These are phyloP conservation scores for Riparia riparia DNA, from an alignment of 2,113 vertebrate genomes.

Conservation along the genomic window DNA sequence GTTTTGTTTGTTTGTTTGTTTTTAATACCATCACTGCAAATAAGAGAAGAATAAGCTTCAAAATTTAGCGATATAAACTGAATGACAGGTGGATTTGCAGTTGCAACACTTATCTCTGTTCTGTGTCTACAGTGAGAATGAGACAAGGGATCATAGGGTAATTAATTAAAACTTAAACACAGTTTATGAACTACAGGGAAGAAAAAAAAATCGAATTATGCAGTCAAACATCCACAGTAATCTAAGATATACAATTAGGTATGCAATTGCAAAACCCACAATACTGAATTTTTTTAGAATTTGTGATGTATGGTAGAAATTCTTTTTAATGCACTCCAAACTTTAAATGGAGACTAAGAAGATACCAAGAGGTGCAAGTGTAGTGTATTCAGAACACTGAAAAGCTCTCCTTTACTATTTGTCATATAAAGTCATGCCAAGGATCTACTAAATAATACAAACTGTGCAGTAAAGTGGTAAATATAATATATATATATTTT, in stretches of 20 bases:
- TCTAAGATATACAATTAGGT: neutral
- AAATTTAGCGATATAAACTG: neutral
- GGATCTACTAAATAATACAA: neutral
- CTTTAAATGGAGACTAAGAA: neutral
- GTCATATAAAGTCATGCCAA: neutral
- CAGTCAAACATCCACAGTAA: neutral
- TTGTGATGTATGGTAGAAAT: neutral
- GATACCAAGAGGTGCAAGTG: neutral
- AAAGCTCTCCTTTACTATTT: neutral
- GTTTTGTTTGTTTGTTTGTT: neutral
- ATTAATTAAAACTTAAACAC: neutral
- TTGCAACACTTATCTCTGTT: neutral
- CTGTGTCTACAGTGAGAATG: neutral
- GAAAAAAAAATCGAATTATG: neutral
- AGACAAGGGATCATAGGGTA: neutral
- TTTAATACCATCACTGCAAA: neutral
- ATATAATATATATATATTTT: neutral
- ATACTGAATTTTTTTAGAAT: neutral
- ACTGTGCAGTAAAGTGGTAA: neutral
- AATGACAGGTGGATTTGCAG: neutral
- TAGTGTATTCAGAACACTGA: neutral
- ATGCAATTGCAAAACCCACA: neutral
- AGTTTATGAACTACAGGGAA: neutral
- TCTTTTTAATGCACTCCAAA: neutral
- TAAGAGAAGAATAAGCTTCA: neutral